Evolutionary conservation across 1,140 invertebrate species (phyloP).

Genomic region (Berghia stephanieae): DNA sequence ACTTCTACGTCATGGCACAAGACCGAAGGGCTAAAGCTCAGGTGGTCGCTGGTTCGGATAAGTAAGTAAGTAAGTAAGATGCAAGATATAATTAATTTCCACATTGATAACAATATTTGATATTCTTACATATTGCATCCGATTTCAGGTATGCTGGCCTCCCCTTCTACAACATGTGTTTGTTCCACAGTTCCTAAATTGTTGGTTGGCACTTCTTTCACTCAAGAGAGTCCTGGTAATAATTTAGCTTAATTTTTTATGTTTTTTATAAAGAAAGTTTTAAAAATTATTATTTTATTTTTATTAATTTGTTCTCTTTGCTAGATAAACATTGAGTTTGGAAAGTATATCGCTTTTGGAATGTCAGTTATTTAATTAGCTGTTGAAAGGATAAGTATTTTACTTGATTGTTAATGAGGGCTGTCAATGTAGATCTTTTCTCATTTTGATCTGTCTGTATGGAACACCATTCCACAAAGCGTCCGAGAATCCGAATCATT

Average conservation of each 20-base stretch:
- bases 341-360: not conserved
- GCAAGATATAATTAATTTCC: not conserved
- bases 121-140: not conserved
- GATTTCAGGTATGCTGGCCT: slow-evolving; percentile 83
- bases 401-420: not conserved
- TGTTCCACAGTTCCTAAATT: slow-evolving; percentile 96
- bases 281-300: not conserved
- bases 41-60: too few relatives aligned
- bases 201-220: slow-evolving; percentile 95
- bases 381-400: not conserved
- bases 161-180: slow-evolving; percentile 85
- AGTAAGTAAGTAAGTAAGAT: too few relatives aligned
- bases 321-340: too few relatives aligned
- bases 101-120: not conserved
- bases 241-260: slow-evolving; percentile 60
- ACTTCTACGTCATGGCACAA: too few relatives aligned
- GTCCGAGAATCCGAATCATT: too few relatives aligned
- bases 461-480: too few relatives aligned
- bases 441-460: too few relatives aligned
- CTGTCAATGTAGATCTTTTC: not conserved
- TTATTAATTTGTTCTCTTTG: not conserved
- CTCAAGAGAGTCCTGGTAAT: slow-evolving; percentile 98
- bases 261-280: not conserved
- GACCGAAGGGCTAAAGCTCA: too few relatives aligned
- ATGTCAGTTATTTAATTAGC: not conserved